phyloP scores from a whole-genome alignment of 1,140 invertebrate genomes.

The Tetramorium alpestre region DNA sequence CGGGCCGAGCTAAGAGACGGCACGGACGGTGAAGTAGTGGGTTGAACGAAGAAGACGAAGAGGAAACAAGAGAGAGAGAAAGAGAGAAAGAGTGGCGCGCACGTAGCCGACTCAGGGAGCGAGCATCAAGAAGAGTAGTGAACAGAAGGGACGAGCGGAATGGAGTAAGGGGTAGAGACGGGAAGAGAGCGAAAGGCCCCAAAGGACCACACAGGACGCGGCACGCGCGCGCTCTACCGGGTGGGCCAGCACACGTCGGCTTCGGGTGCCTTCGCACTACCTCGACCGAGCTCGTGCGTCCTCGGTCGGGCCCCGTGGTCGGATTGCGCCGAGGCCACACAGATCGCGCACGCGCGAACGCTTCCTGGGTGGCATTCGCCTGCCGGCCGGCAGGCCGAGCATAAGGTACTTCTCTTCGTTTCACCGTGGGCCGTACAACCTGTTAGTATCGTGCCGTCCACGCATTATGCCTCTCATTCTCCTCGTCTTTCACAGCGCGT shows the following conservation, averaged over 20 bases:
- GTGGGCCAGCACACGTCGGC: constrained; percentile 82
- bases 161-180: constrained; percentile 19
- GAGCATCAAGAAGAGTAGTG: constrained; percentile 61
- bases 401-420: constrained; percentile 73
- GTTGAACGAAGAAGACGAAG: neutral
- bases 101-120: constrained; percentile 71
- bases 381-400: constrained; percentile 80
- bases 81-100: constrained; percentile 65
- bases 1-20: constrained; percentile 60
- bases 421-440: constrained; percentile 80
- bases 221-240: constrained; percentile 86
- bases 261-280: constrained; percentile 76
- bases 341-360: constrained; percentile 85
- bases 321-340: constrained; percentile 82
- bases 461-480: constrained; percentile 81
- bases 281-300: constrained; percentile 76
- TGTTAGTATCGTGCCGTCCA: constrained; percentile 84
- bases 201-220: constrained; percentile 85
- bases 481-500: constrained; percentile 71
- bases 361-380: constrained; percentile 85
- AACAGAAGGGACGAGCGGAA: constrained; percentile 37
- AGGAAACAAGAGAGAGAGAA: neutral
- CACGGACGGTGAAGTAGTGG: constrained; percentile 52
- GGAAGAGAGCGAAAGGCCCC: constrained; percentile 39
- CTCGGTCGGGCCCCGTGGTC: constrained; percentile 79